These are phyloP conservation scores for Drosophila tsacasi DNA, from an alignment of 1,140 invertebrate species.

Conservation along the genomic window DNA sequence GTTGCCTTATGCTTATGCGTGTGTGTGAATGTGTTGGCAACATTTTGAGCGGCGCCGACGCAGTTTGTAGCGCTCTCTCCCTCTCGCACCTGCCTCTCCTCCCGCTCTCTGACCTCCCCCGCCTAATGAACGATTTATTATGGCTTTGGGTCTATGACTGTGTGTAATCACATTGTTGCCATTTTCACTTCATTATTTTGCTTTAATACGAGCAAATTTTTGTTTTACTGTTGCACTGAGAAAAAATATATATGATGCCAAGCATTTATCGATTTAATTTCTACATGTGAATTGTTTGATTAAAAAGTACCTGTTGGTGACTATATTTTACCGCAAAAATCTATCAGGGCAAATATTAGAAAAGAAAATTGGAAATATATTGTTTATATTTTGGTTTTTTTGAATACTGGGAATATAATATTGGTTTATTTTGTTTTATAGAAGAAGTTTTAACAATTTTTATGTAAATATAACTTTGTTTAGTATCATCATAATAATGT, in stretches of 20 bases:
- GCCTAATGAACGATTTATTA: constrained; percentile 68
- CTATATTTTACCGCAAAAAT: too few relatives aligned
- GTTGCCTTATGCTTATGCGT: constrained; percentile 27
- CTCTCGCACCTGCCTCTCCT: not conserved
- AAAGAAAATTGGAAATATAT: too few relatives aligned
- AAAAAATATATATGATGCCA: constrained; percentile 9
- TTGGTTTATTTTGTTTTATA: too few relatives aligned
- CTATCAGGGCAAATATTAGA: too few relatives aligned
- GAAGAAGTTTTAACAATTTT: too few relatives aligned
- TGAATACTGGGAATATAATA: too few relatives aligned
- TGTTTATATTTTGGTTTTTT: too few relatives aligned
- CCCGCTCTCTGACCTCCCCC: constrained; percentile 5
- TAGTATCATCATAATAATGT: too few relatives aligned
- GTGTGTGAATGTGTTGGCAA: constrained; percentile 43
- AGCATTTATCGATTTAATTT: not conserved
- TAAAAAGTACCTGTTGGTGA: too few relatives aligned
- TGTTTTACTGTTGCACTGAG: constrained; percentile 65
- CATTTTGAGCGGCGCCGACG: constrained; percentile 65
- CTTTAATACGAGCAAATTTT: constrained; percentile 79
- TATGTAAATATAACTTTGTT: too few relatives aligned
- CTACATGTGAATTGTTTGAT: not conserved
- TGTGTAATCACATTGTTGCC: constrained; percentile 84
- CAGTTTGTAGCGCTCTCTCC: constrained; percentile 21
- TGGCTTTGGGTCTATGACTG: constrained; percentile 70
- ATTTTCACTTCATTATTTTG: constrained; percentile 84